Evolutionary conservation across 2,888 invertebrate species (phyloP).

Genomic region (Lottia gigantea): DNA sequence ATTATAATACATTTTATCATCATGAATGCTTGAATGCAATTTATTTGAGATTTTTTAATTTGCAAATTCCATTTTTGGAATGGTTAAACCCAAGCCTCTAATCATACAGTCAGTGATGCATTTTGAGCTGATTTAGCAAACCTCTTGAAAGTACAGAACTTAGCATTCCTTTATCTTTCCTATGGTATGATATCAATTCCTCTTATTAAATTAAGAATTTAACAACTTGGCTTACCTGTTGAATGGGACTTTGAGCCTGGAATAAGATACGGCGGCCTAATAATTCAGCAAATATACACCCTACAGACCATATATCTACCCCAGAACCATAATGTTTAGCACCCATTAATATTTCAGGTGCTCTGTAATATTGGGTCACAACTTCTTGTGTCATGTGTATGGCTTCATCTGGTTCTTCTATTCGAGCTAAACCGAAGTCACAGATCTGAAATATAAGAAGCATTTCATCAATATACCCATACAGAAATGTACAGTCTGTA

Average conservation of each 20-base stretch:
- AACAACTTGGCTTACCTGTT: constrained; percentile 78
- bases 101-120: too few relatives aligned
- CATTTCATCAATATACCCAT: not conserved
- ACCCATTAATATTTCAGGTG: constrained; percentile 99
- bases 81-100: too few relatives aligned
- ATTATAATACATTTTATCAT: not conserved
- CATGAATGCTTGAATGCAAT: too few relatives aligned
- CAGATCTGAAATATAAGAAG: constrained; percentile 79
- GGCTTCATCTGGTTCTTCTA: constrained; percentile 90
- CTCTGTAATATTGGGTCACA: constrained; percentile 99
- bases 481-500: too few relatives aligned
- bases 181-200: too few relatives aligned
- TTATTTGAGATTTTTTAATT: too few relatives aligned
- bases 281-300: constrained; percentile 98
- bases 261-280: constrained; percentile 95
- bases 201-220: not conserved
- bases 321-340: constrained; percentile 96
- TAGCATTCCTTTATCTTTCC: too few relatives aligned
- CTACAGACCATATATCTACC: constrained; percentile 99
- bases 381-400: constrained; percentile 99
- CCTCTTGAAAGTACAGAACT: not conserved
- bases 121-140: too few relatives aligned
- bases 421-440: constrained; percentile 98
- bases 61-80: too few relatives aligned
- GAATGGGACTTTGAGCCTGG: constrained; percentile 97